phyloP scores from a whole-genome alignment of 1,140 invertebrate species.

The Alviniconcha marisindica region DNA sequence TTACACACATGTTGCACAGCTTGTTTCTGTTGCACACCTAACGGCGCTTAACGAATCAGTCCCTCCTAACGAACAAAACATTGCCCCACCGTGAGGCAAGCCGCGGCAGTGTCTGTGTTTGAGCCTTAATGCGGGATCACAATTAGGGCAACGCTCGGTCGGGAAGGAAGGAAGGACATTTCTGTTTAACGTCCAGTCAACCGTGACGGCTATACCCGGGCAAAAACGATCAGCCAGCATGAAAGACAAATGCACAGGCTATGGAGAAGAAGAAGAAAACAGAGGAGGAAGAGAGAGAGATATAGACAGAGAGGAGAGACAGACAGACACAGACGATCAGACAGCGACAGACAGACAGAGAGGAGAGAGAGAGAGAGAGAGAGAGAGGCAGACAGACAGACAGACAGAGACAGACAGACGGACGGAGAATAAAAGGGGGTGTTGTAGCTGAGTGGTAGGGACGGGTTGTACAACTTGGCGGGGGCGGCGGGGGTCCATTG shows the following conservation, averaged over 20 bases:
- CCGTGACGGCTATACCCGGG: too few species aligned
- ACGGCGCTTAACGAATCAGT: too few species aligned
- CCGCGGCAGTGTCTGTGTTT: constrained; percentile 58
- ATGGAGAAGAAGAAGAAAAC: too few species aligned
- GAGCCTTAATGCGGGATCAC: too few species aligned
- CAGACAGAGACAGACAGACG: neutral
- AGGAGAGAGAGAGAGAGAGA: neutral
- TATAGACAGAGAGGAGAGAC: constrained; percentile 36
- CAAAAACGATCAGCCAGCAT: too few species aligned
- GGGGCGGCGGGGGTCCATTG: neutral
- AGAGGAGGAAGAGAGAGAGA: neutral
- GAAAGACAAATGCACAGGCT: too few species aligned
- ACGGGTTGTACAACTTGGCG: neutral
- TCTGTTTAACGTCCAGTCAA: too few species aligned
- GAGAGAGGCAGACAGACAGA: neutral
- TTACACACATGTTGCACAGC: too few species aligned
- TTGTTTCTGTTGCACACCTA: too few species aligned
- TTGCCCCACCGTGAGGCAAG: constrained; percentile 71
- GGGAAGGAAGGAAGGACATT: too few species aligned
- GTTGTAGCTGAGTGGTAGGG: neutral
- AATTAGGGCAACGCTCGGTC: too few species aligned
- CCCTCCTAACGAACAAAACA: too few species aligned
- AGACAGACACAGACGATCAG: neutral
- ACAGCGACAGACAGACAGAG: constrained; percentile 11
- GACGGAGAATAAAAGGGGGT: neutral